Conservation (phyloP, 2,113 vertebrate genomes). For the Aphelocoma coerulescens region DNA sequence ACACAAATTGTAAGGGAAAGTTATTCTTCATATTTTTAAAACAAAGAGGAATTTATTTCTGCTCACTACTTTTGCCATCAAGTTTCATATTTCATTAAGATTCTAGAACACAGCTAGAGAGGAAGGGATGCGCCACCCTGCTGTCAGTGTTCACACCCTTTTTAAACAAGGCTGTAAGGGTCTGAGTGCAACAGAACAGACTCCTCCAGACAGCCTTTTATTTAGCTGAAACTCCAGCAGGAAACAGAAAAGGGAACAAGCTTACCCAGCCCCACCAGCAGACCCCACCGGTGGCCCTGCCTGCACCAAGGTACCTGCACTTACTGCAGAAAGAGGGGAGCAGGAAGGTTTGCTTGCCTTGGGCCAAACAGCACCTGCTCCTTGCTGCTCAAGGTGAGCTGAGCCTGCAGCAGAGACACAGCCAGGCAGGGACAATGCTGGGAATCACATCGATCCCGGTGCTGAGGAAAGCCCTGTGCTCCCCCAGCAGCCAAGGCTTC, state of each 20-base stretch:
- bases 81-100: not conserved
- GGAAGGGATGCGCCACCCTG: not conserved
- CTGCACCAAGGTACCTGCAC: not conserved
- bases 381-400: not conserved
- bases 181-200: not conserved
- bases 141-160: not conserved
- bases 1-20: not conserved
- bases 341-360: not conserved
- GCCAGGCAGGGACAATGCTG: not conserved
- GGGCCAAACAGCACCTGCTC: not conserved
- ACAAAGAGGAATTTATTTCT: not conserved
- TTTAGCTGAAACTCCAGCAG: not conserved
- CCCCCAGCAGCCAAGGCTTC: not conserved
- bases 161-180: not conserved
- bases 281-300: rapidly evolving
- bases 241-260: not conserved
- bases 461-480: rapidly evolving
- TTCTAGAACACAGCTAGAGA: not conserved
- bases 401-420: rapidly evolving
- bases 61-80: not conserved
- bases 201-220: not conserved
- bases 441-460: rapidly evolving
- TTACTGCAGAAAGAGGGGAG: not conserved
- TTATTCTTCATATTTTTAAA: not conserved
- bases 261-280: not conserved